Percentiles rank a stretch among this genome's conserved stretches.
These are phyloP conservation scores for Oncorhynchus tshawytscha DNA, from an alignment of 2,113 vertebrate genomes.

Conservation along the genomic window DNA sequence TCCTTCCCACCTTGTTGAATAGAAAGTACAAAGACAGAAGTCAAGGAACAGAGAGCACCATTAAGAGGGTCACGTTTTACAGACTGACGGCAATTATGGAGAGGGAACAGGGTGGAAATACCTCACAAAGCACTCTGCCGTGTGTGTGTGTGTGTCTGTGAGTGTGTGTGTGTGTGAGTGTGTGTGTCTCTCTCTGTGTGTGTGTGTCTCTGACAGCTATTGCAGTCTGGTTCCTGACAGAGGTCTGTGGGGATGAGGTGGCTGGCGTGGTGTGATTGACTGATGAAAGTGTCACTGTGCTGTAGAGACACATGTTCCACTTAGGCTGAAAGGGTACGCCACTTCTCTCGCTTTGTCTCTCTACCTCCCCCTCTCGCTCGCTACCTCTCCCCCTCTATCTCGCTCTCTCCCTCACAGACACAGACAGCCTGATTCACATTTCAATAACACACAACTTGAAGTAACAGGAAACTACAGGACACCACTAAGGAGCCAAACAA, in stretches of 20 bases:
- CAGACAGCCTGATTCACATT: too few species aligned
- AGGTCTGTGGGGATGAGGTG: not conserved
- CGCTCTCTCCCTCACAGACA: not conserved
- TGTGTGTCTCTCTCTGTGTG: not conserved
- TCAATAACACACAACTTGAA: too few species aligned
- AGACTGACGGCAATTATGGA: constrained; percentile 9
- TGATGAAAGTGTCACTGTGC: constrained; percentile 24
- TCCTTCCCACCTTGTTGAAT: constrained; percentile 58
- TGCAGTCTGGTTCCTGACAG: too few species aligned
- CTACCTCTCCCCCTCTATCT: too few species aligned
- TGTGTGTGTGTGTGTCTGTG: not conserved
- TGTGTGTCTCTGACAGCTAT: not conserved
- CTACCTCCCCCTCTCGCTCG: not conserved
- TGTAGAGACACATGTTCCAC: too few species aligned
- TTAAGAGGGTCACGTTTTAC: constrained; percentile 1
- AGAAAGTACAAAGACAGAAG: constrained; percentile 63
- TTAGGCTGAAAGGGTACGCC: constrained; percentile 1
- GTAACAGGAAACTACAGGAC: too few species aligned
- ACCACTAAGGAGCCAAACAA: too few species aligned
- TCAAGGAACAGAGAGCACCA: not conserved
- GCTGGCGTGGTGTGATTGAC: constrained; percentile 19
- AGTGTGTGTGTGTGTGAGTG: not conserved
- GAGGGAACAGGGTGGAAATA: not conserved
- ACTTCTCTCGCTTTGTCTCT: too few species aligned
- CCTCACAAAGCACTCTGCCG: not conserved